Conservation (phyloP, 2,797 vertebrate genomes). For the Halcyon chelicuti region DNA sequence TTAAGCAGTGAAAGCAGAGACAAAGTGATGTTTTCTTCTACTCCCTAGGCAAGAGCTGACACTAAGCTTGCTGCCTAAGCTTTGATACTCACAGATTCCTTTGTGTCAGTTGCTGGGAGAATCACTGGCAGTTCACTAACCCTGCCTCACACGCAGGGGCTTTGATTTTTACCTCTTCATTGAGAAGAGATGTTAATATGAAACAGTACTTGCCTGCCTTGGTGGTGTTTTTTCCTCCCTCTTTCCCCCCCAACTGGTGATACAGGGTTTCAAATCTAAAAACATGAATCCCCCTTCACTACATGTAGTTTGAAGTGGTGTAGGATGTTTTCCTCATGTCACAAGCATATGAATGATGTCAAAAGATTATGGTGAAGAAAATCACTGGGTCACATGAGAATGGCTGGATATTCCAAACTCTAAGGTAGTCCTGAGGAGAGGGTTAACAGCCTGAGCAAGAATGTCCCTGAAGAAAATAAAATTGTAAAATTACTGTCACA, state of each 20-base stretch:
- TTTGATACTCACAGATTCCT: constrained; percentile 45
- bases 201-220: constrained; percentile 32
- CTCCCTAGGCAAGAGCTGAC: constrained; percentile 44
- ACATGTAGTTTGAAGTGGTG: not conserved
- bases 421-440: not conserved
- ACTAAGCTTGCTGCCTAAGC: constrained; percentile 39
- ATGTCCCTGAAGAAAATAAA: not conserved
- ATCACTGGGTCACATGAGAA: not conserved
- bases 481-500: not conserved
- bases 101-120: constrained; percentile 60
- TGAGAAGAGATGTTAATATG: constrained; percentile 33
- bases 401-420: constrained; percentile 6
- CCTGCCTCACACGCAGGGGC: not conserved
- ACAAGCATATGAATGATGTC: not conserved
- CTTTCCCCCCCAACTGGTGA: not conserved
- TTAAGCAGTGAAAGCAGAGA: constrained; percentile 58
- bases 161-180: constrained; percentile 59
- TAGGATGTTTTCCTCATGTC: not conserved
- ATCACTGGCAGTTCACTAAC: constrained; percentile 56
- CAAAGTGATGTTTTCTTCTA: constrained; percentile 61
- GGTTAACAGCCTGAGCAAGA: not conserved
- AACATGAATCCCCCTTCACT: not conserved
- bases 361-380: not conserved
- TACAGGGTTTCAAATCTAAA: not conserved
- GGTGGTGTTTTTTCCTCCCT: too few relatives aligned